phyloP scores from a whole-genome alignment of 2,797 vertebrate genomes.

The Benthosema pterotum region DNA sequence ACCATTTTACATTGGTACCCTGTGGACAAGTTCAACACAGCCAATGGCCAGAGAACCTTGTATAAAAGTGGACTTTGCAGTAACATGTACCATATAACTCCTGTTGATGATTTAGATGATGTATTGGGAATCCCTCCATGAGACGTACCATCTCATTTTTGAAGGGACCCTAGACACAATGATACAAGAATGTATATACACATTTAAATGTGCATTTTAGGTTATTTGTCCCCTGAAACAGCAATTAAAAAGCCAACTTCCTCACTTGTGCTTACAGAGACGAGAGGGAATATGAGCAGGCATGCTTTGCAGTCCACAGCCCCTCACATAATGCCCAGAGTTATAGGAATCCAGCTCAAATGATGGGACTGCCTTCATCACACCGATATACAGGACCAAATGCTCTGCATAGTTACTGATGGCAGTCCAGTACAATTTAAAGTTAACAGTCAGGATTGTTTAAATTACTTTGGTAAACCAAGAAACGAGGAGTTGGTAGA shows the following conservation, averaged over 20 bases:
- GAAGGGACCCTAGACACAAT: too few species aligned
- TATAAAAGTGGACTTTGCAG: constrained; percentile 6
- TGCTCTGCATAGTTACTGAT: constrained; percentile 21
- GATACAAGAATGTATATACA: too few species aligned
- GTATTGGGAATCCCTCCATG: too few species aligned
- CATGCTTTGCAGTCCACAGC: constrained; percentile 35
- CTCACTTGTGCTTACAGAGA: constrained; percentile 17
- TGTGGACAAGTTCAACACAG: not conserved
- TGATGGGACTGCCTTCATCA: constrained; percentile 21
- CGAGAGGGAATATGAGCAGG: constrained; percentile 17
- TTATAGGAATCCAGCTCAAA: constrained; percentile 26
- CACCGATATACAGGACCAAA: constrained; percentile 30
- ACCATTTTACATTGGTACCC: too few species aligned
- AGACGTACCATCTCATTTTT: too few species aligned
- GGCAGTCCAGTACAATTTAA: constrained; percentile 23
- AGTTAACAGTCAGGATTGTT: constrained; percentile 6
- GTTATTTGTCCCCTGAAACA: constrained; percentile 45
- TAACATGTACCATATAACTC: not conserved
- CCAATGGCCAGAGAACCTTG: not conserved
- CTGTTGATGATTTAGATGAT: not conserved
- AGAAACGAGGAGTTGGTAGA: not conserved
- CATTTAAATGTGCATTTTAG: too few species aligned
- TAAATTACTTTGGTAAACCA: constrained; percentile 7
- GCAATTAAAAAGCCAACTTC: constrained; percentile 59
- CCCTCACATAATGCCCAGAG: constrained; percentile 21